A percentile compares a stretch with the other conserved stretches of the same genome.
phyloP scores from a whole-genome alignment of 2,113 vertebrate genomes.

The Oplegnathus fasciatus region DNA sequence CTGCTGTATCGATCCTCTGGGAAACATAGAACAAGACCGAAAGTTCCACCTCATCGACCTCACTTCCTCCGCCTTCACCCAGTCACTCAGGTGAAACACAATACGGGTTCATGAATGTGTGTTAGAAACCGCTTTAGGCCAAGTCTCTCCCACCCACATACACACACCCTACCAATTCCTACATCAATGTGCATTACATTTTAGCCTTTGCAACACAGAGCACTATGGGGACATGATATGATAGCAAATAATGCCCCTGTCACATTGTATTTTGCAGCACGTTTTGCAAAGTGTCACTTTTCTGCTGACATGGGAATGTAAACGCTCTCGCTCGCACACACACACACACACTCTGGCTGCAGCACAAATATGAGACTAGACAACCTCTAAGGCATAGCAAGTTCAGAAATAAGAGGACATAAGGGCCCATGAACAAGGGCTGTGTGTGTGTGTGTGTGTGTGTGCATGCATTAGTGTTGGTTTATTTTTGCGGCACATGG shows the following conservation, averaged over 20 bases:
- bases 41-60: slow-evolving; percentile 74
- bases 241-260: slow-evolving; percentile 43
- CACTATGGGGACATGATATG: slow-evolving; percentile 19
- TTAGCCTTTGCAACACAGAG: slow-evolving; percentile 16
- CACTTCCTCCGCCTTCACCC: slow-evolving; percentile 63
- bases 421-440: slow-evolving; percentile 1
- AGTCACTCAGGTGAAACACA: slow-evolving; percentile 66
- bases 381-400: slow-evolving; percentile 15
- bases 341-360: neutral
- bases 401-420: slow-evolving; percentile 25
- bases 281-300: slow-evolving; percentile 25
- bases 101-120: slow-evolving; percentile 14
- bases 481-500: slow-evolving; percentile 12
- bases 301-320: slow-evolving; percentile 38
- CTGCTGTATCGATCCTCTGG: slow-evolving; percentile 63
- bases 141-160: neutral
- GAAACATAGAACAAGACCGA: slow-evolving; percentile 68
- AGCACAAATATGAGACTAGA: slow-evolving; percentile 13
- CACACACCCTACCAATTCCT: neutral
- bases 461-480: slow-evolving; percentile 2
- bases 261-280: slow-evolving; percentile 31
- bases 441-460: neutral
- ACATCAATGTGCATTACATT: slow-evolving; percentile 7
- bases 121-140: slow-evolving; percentile 8
- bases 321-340: neutral